Evolutionary conservation across 2,797 vertebrate species (phyloP).

Genomic region (Lindbergichthys nudifrons): DNA sequence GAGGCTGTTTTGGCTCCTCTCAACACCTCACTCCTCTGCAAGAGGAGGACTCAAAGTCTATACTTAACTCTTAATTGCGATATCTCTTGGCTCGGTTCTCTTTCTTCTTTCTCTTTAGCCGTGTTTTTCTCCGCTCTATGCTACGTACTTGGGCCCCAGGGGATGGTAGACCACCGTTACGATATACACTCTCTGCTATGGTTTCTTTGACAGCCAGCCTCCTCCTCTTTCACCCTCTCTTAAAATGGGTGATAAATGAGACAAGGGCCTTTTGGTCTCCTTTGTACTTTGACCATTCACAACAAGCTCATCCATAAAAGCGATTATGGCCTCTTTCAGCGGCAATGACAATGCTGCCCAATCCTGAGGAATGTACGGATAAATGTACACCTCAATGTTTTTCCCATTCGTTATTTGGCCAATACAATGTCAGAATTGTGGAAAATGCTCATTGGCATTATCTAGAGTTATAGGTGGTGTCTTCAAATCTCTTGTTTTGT

Average conservation of each 20-base stretch:
- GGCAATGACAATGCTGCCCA: slow-evolving; percentile 75
- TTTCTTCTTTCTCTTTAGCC: background rate
- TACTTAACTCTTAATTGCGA: slow-evolving; percentile 50
- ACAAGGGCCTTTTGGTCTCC: slow-evolving; percentile 79
- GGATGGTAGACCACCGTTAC: slow-evolving; percentile 70
- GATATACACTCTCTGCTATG: slow-evolving; percentile 62
- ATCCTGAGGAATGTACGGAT: slow-evolving; percentile 56
- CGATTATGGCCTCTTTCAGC: slow-evolving; percentile 71
- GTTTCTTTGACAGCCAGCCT: slow-evolving; percentile 70
- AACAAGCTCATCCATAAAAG: slow-evolving; percentile 82
- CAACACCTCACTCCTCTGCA: slow-evolving; percentile 54
- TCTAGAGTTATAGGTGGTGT: background rate
- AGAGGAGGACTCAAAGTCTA: slow-evolving; percentile 12
- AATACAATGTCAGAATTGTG: background rate
- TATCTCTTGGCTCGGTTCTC: slow-evolving; percentile 50
- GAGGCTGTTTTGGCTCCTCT: slow-evolving; percentile 67
- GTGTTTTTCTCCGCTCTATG: slow-evolving; percentile 55
- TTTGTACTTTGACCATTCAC: slow-evolving; percentile 80
- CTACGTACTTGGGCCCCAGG: slow-evolving; percentile 67
- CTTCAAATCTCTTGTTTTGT: background rate
- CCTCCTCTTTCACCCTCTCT: slow-evolving; percentile 61
- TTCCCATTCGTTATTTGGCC: background rate
- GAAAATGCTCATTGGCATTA: background rate
- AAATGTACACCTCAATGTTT: slow-evolving; percentile 19
- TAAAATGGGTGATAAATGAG: slow-evolving; percentile 85